phyloP scores from a whole-genome alignment of 1,140 invertebrate species.

The Aethina tumida region DNA sequence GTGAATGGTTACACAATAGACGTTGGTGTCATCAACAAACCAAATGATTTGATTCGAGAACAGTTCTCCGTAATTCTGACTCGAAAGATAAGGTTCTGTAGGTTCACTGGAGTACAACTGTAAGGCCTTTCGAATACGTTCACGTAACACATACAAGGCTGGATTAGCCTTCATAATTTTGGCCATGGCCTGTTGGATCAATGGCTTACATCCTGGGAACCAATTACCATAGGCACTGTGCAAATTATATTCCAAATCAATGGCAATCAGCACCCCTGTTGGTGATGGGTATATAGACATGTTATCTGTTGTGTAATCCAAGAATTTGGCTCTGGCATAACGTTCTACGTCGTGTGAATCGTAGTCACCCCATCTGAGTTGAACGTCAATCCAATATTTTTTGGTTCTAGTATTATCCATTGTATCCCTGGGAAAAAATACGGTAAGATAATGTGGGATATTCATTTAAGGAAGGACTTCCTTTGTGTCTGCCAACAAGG shows the following conservation, averaged over 20 bases:
- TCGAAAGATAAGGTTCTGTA: slow-evolving; percentile 97
- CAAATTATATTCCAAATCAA: slow-evolving; percentile 97
- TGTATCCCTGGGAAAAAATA: slow-evolving; percentile 59
- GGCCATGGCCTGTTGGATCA: slow-evolving; percentile 99
- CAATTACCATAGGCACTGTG: slow-evolving; percentile 99
- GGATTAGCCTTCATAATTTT: slow-evolving; percentile 99
- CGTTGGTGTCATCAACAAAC: slow-evolving; percentile 99
- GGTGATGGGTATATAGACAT: slow-evolving; percentile 99
- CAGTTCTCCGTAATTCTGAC: slow-evolving; percentile 98
- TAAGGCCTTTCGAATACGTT: slow-evolving; percentile 94
- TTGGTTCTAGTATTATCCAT: slow-evolving; percentile 99
- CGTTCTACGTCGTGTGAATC: slow-evolving; percentile 99
- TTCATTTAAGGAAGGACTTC: slow-evolving; percentile 36
- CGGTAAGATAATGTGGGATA: slow-evolving; percentile 1
- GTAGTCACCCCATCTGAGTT: slow-evolving; percentile 98
- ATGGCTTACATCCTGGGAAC: slow-evolving; percentile 97
- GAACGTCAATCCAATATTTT: slow-evolving; percentile 99
- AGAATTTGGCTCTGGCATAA: slow-evolving; percentile 96
- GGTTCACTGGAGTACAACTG: slow-evolving; percentile 98
- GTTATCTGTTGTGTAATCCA: slow-evolving; percentile 99
- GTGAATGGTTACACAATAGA: slow-evolving; percentile 99
- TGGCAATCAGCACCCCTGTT: slow-evolving; percentile 92
- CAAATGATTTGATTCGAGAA: slow-evolving; percentile 99
- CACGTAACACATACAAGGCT: slow-evolving; percentile 92
- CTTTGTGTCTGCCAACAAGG: slow-evolving; percentile 94